phyloP scores from a whole-genome alignment of 2,797 vertebrate species.

The Agapornis canus region DNA sequence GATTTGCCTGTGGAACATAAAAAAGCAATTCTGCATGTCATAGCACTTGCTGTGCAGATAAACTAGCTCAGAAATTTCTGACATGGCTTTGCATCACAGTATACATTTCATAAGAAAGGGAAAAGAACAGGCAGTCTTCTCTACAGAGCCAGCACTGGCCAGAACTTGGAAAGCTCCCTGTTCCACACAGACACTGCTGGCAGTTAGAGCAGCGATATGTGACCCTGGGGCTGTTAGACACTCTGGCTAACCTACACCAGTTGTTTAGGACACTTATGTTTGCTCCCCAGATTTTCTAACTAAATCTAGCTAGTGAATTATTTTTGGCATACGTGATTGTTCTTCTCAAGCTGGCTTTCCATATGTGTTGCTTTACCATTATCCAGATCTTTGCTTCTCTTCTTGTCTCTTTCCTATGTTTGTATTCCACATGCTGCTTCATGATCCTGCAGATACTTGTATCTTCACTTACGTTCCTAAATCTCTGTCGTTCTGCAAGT shows the following conservation, averaged over 20 bases:
- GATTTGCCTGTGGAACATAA: background rate
- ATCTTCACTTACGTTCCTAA: background rate
- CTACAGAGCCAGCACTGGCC: background rate
- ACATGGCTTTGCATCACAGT: background rate
- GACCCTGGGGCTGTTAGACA: constrained; percentile 44
- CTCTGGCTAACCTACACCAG: constrained; percentile 60
- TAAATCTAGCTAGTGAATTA: constrained; percentile 41
- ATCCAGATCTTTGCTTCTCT: constrained; percentile 4
- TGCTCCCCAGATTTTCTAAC: constrained; percentile 39
- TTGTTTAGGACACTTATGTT: constrained; percentile 54
- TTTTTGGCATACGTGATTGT: constrained; percentile 27
- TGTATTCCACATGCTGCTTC: background rate
- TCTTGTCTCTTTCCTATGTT: constrained; percentile 18
- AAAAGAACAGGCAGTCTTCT: background rate
- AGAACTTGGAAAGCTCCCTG: constrained; percentile 5
- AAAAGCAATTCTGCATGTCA: background rate
- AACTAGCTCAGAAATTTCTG: constrained; percentile 7
- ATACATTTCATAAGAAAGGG: background rate
- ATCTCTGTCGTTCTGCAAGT: background rate
- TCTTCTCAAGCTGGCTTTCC: constrained; percentile 53
- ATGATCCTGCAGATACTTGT: background rate
- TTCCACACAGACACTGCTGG: background rate
- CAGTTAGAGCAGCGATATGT: constrained; percentile 3
- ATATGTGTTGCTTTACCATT: constrained; percentile 13
- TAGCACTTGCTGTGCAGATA: background rate